These are phyloP conservation scores for Coenonympha glycerion DNA, from an alignment of 2,888 invertebrate species.

Conservation along the genomic window DNA sequence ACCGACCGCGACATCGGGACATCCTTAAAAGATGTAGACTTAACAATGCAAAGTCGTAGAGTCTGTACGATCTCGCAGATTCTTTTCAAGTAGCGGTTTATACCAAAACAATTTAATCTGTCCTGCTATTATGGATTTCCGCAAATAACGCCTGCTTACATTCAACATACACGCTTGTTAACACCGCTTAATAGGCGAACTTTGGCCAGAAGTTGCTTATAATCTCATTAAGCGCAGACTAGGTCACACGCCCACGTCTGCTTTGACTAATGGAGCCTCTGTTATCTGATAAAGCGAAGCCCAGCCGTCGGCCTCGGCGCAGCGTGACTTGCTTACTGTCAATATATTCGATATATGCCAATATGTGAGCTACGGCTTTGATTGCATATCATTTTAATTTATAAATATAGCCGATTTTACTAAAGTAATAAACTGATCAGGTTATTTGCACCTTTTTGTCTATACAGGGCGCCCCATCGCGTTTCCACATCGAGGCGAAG, in stretches of 20 bases:
- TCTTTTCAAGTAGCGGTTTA: no score
- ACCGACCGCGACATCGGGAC: no score
- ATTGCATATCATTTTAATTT: conserved; percentile 8
- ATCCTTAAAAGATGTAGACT: no score
- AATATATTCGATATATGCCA: conserved; percentile 12
- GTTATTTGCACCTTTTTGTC: no score
- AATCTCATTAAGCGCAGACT: conserved; percentile 22
- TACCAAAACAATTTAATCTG: no score
- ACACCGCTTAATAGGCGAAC: conserved; percentile 11
- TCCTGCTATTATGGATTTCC: no score
- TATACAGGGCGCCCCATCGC: no score
- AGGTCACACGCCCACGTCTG: conserved; percentile 31
- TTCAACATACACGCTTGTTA: no score
- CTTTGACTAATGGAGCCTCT: conserved; percentile 29
- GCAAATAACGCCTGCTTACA: no score
- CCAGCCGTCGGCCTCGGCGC: conserved; percentile 12
- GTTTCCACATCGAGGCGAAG: no score
- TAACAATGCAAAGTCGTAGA: no score
- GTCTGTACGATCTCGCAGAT: no score
- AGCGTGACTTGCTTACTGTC: conserved; percentile 25
- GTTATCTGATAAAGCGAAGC: conserved; percentile 17
- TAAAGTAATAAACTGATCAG: neutral
- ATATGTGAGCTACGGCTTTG: conserved; percentile 5
- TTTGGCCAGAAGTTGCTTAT: conserved; percentile 12
- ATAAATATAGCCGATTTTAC: neutral